Evolutionary conservation across 2,797 vertebrate genomes (phyloP).

Genomic region (Macropus fuliginosus): DNA sequence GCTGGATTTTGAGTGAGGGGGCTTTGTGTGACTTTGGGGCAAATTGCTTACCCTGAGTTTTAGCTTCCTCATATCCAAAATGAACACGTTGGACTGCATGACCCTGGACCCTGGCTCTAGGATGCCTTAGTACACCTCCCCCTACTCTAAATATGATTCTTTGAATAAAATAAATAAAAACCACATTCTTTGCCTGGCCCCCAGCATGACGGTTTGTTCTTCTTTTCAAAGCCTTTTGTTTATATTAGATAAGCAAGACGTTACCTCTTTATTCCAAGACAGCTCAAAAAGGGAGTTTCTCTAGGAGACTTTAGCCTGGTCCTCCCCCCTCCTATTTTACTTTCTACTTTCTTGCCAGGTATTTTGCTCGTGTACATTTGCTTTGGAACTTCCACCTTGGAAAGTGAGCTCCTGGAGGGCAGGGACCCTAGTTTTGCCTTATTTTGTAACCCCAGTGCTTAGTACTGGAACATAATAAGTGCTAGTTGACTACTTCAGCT

Average conservation of each 20-base stretch:
- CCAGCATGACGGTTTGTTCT: neutral
- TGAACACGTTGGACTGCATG: neutral
- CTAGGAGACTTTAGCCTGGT: neutral
- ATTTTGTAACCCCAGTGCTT: neutral
- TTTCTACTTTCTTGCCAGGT: neutral
- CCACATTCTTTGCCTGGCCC: neutral
- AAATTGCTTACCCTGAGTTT: neutral
- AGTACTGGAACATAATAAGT: neutral
- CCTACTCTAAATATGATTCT: neutral
- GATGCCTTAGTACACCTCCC: neutral
- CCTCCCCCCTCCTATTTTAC: neutral
- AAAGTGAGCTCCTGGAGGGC: neutral
- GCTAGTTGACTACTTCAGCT: neutral
- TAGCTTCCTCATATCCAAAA: neutral
- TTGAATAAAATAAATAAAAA: neutral
- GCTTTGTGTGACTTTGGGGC: neutral
- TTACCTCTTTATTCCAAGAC: neutral
- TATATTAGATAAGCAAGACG: neutral
- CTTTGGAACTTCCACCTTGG: neutral
- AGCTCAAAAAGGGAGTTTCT: neutral
- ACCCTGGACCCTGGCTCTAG: neutral
- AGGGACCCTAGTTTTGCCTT: neutral
- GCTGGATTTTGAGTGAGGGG: neutral
- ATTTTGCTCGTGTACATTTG: neutral
- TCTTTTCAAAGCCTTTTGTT: neutral